Conservation (phyloP, 2,888 invertebrate genomes). For the Pandemis heparana region DNA sequence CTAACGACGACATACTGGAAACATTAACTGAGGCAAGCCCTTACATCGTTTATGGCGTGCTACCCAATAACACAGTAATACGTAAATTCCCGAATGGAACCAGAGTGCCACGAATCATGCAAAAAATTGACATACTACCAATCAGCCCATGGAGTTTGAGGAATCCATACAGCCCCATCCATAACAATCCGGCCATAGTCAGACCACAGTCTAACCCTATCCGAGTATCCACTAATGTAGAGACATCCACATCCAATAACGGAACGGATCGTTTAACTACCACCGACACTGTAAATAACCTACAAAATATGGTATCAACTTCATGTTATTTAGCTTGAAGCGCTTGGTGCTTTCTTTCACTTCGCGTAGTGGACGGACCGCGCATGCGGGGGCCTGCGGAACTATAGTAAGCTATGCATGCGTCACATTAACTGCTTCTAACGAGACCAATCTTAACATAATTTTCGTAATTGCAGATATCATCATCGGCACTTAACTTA, state of each 20-base stretch:
- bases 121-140: constrained; percentile 86
- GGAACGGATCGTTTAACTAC: constrained; percentile 81
- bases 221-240: constrained; percentile 89
- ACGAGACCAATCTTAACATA: constrained; percentile 73
- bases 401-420: constrained; percentile 71
- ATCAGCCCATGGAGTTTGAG: constrained; percentile 86
- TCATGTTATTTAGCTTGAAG: constrained; percentile 82
- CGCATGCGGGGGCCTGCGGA: constrained; percentile 59
- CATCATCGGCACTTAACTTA: constrained; percentile 83
- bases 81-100: constrained; percentile 93
- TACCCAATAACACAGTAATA: constrained; percentile 92
- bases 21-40: constrained; percentile 89
- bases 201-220: constrained; percentile 85
- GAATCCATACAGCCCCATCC: constrained; percentile 87
- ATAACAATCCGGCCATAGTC: constrained; percentile 85
- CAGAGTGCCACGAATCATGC: constrained; percentile 88
- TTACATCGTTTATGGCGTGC: constrained; percentile 90
- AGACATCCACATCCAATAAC: constrained; percentile 86
- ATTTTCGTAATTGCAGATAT: constrained; percentile 84
- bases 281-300: constrained; percentile 85
- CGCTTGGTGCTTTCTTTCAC: constrained; percentile 75
- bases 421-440: constrained; percentile 64
- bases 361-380: constrained; percentile 55
- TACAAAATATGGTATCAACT: constrained; percentile 82
- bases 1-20: constrained; percentile 88